These are phyloP conservation scores for Idris sp. DNA, from an alignment of 1,140 invertebrate species.

Conservation along the genomic window DNA sequence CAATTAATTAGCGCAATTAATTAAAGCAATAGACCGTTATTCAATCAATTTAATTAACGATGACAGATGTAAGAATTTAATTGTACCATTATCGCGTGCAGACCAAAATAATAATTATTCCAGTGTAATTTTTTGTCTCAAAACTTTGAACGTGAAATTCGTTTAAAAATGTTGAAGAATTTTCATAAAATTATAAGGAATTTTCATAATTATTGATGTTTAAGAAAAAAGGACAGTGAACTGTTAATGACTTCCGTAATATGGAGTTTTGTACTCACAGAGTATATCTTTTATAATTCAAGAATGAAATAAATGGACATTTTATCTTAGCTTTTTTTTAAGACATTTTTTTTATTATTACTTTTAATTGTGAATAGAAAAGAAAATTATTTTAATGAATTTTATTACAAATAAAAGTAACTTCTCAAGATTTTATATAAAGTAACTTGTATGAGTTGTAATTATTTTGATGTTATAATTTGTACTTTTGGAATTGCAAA, in stretches of 20 bases:
- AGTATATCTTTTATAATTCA: slow-evolving; percentile 7
- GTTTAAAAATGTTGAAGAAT: too few species aligned
- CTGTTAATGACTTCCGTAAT: slow-evolving; percentile 13
- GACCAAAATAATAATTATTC: too few species aligned
- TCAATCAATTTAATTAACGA: slow-evolving; percentile 22
- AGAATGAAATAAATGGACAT: not conserved
- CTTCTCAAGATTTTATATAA: too few species aligned
- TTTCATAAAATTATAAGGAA: too few species aligned
- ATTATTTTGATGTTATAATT: slow-evolving; percentile 11
- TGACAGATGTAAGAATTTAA: slow-evolving; percentile 9
- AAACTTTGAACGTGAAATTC: too few species aligned
- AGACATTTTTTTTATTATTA: not conserved
- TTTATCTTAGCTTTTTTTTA: too few species aligned
- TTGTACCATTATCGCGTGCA: slow-evolving; percentile 9
- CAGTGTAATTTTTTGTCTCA: too few species aligned
- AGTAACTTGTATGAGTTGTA: slow-evolving; percentile 1
- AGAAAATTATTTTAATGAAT: too few species aligned
- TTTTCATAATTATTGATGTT: too few species aligned
- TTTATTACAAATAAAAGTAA: too few species aligned
- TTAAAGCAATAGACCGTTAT: slow-evolving; percentile 29
- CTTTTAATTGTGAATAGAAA: too few species aligned
- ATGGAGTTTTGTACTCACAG: slow-evolving; percentile 19
- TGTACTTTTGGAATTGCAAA: slow-evolving; percentile 20
- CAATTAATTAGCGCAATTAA: slow-evolving; percentile 51
- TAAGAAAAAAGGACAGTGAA: slow-evolving; percentile 13